A percentile compares a stretch with the other conserved stretches of the same genome.
These are phyloP conservation scores for Urocyon cinereoargenteus DNA, from an alignment of 2,797 vertebrate genomes.

Conservation along the genomic window DNA sequence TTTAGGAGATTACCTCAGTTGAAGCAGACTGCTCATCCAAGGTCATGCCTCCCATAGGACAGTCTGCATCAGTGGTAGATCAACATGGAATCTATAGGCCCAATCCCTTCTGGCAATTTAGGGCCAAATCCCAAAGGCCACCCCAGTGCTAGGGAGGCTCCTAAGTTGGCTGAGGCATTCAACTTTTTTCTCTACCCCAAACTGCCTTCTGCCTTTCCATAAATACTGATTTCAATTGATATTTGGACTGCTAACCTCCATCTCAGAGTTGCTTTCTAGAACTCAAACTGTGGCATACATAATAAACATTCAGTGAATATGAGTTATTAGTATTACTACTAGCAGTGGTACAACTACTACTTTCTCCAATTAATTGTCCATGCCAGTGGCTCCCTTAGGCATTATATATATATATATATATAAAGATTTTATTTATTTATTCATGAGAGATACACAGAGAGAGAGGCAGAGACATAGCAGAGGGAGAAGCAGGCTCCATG, in stretches of 20 bases:
- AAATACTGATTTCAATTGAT: not conserved
- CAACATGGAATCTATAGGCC: fast-evolving
- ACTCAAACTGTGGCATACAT: not conserved
- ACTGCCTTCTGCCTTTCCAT: not conserved
- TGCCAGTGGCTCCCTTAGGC: not conserved
- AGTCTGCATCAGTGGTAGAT: not conserved
- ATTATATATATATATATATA: no score
- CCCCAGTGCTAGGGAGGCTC: not conserved
- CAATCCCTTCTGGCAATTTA: not conserved
- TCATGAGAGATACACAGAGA: no score
- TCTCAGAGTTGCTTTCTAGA: not conserved
- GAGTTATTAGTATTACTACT: not conserved
- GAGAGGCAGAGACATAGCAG: no score
- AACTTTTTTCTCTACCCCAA: not conserved
- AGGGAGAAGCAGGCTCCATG: no score
- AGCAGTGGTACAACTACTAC: no score
- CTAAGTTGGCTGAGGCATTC: not conserved
- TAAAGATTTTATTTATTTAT: no score
- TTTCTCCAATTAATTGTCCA: not conserved
- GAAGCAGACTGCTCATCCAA: not conserved
- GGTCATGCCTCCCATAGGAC: not conserved
- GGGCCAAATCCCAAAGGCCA: no score
- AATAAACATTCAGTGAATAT: not conserved
- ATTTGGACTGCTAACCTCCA: not conserved
- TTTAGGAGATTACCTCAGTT: not conserved